These are phyloP conservation scores for Ictalurus punctatus DNA, from an alignment of 2,113 vertebrate genomes.

Conservation along the genomic window DNA sequence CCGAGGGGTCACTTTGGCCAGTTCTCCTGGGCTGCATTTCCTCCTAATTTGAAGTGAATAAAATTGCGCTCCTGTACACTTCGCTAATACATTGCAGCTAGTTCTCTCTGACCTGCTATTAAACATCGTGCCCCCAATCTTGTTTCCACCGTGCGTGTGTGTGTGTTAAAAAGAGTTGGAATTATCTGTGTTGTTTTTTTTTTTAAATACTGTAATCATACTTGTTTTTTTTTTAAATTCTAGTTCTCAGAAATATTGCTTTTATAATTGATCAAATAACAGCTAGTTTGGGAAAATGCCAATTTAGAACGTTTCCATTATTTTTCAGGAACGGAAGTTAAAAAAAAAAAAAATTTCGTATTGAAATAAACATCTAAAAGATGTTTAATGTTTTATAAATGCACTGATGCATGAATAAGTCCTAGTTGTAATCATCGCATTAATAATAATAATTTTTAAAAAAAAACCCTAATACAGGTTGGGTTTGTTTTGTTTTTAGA, in stretches of 20 bases:
- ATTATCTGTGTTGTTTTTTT: not conserved
- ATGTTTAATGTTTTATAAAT: not conserved
- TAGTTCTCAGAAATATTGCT: not conserved
- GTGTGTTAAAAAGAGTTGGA: not conserved
- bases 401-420: not conserved
- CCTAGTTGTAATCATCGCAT: not conserved
- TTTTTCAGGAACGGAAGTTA: not conserved
- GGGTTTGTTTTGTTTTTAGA: not conserved
- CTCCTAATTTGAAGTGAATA: slow-evolving; percentile 25
- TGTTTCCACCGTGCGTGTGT: not conserved
- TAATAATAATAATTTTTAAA: too few relatives aligned
- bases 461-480: not conserved
- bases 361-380: not conserved
- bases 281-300: not conserved
- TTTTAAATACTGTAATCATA: not conserved
- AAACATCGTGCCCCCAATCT: slow-evolving; percentile 1
- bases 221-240: not conserved
- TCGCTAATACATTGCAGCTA: not conserved
- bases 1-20: not conserved
- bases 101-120: slow-evolving; percentile 19
- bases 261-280: not conserved
- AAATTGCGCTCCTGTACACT: slow-evolving; percentile 15
- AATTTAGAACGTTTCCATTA: not conserved
- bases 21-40: slow-evolving; percentile 7
- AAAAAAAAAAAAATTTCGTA: too few relatives aligned